Evolutionary conservation across 2,113 vertebrate genomes (phyloP), one percentile per base, ranked within the genome.

Genomic region (Dromas ardeola): DNA sequence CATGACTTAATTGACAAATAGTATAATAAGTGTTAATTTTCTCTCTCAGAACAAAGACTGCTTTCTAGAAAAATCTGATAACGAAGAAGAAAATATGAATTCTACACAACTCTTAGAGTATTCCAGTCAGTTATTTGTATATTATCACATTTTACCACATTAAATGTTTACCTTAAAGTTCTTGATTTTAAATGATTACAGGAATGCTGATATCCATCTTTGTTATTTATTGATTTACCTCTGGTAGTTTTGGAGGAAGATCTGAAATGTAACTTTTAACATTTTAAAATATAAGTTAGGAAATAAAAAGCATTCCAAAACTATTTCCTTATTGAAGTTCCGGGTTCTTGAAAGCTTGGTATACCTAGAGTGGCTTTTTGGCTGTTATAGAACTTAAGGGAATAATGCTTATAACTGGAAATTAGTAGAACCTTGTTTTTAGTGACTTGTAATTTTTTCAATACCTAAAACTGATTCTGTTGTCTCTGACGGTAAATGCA

Each of bases 21-120:
- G 81, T 88, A 92, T 95, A 95, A 93, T 93, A 95, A 96, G 91
- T 74, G 62, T 95, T 95, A 88, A 92, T 97, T 97, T 97, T 97
- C 62, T 96, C 81, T 97, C 91, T 93, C 77, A 86, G 90, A 96
- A 93, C 89, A 96, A 89, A 97, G 71, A 76, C 49, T 67, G 73
- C 10, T 81, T 96, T 95, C 81, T 69, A 36, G 72, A 88, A 82
- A 83, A 88, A 81, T 61, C 36, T 90, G 36, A 25, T 59, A 45
- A 71, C 40, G 58, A 73, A 76, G 58, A 59, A 52, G 38, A 69
- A 62, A 63, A 77, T 47, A 10, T 63, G 29, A 67, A 13, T 25
- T 69, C 34, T 56, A 20, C 21, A 56, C 11, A 87, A 15, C 20
- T 61, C 6, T 12, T 65, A 29, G 23, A 73, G 26, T 62, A 40